Conservation (phyloP, 2,888 invertebrate genomes). For the Hirtodrosophila trivittata region DNA sequence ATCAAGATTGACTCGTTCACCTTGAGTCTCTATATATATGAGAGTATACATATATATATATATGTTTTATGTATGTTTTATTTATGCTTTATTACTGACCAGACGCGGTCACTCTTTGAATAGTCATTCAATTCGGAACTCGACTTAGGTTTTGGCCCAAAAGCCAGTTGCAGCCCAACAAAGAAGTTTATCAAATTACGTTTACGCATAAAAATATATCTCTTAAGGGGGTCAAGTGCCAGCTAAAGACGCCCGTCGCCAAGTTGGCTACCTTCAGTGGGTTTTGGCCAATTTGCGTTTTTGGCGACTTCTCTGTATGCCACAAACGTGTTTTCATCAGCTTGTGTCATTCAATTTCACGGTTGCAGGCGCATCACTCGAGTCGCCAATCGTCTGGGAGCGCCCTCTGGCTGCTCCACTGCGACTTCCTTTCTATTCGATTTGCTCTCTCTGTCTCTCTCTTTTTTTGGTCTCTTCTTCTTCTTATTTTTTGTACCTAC, state of each 20-base stretch:
- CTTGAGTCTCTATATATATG: constrained; percentile 49
- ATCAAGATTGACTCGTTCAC: constrained; percentile 52
- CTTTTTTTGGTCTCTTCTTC: constrained; percentile 32
- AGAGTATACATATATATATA: constrained; percentile 27
- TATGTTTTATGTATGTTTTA: constrained; percentile 21
- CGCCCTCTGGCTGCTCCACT: constrained; percentile 18
- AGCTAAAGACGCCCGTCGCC: constrained; percentile 25
- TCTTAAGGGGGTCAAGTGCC: constrained; percentile 52
- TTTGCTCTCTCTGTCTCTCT: constrained; percentile 45
- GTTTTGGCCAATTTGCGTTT: constrained; percentile 24
- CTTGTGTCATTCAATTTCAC: constrained; percentile 39
- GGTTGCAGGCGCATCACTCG: constrained; percentile 52
- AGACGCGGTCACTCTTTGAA: constrained; percentile 35
- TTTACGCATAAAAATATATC: constrained; percentile 22
- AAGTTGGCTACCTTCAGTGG: constrained; percentile 29
- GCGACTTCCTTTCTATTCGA: constrained; percentile 48
- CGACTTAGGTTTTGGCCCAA: constrained; percentile 53
- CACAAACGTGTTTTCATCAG: constrained; percentile 18
- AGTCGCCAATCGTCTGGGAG: constrained; percentile 4
- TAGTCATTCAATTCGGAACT: constrained; percentile 43
- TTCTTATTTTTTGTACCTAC: constrained; percentile 26
- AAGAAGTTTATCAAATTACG: constrained; percentile 58
- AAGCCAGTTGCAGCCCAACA: constrained; percentile 26
- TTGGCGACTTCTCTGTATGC: constrained; percentile 11
- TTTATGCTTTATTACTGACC: constrained; percentile 26